phyloP scores from a whole-genome alignment of 2,888 invertebrate genomes.

The Lasioglossum figueresi region DNA sequence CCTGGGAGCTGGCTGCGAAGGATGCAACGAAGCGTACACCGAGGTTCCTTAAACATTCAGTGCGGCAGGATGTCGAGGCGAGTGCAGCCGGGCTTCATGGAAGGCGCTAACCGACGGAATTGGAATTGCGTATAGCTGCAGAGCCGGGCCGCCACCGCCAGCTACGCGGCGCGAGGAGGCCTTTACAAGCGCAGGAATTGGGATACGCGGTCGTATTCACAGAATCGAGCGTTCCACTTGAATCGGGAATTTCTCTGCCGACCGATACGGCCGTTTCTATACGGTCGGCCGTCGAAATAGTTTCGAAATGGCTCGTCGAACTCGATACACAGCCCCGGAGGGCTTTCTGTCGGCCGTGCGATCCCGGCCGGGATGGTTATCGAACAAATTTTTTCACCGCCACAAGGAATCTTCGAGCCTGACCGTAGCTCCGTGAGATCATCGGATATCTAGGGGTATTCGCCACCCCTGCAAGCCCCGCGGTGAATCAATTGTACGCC shows the following conservation, averaged over 20 bases:
- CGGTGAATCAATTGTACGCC: background rate
- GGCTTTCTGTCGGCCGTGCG: slow-evolving; percentile 31
- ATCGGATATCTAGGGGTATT: background rate
- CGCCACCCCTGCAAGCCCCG: background rate
- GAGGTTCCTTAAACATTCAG: slow-evolving; percentile 66
- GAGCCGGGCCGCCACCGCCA: background rate
- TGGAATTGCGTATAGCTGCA: slow-evolving; percentile 61
- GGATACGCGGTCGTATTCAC: slow-evolving; percentile 66
- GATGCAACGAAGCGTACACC: slow-evolving; percentile 43
- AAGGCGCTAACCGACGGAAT: slow-evolving; percentile 68
- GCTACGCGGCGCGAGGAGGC: slow-evolving; percentile 19
- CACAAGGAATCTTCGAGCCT: slow-evolving; percentile 25
- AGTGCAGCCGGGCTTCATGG: slow-evolving; percentile 33
- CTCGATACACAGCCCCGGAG: slow-evolving; percentile 37
- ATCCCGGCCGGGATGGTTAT: slow-evolving; percentile 32
- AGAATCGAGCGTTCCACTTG: slow-evolving; percentile 65
- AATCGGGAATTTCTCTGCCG: slow-evolving; percentile 65
- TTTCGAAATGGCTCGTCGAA: slow-evolving; percentile 51
- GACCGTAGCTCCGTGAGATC: background rate
- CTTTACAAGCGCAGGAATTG: slow-evolving; percentile 62
- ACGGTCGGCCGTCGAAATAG: slow-evolving; percentile 51
- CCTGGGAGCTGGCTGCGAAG: slow-evolving; percentile 42
- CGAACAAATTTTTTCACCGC: slow-evolving; percentile 32
- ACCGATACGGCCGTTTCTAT: slow-evolving; percentile 59
- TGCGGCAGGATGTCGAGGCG: slow-evolving; percentile 35